Evolutionary conservation across 2,888 invertebrate species (phyloP), one percentile per base, ranked within the genome.

Genomic region (Callinectes sapidus): DNA sequence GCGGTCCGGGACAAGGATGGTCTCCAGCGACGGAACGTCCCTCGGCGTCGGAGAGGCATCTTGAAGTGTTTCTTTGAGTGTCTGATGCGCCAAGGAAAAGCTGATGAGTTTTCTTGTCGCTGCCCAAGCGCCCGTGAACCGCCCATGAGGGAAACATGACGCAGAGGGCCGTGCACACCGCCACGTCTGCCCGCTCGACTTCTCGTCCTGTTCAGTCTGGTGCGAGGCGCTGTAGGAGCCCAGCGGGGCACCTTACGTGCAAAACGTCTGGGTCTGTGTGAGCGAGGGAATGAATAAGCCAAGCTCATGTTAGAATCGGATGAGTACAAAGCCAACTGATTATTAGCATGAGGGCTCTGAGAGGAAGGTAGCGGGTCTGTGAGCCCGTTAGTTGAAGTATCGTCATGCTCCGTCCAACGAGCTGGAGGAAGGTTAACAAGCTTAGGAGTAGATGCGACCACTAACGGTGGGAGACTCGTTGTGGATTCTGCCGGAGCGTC

Each of bases 341-440:
- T 32, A n/a, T 81, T 81, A 81, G 81, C 18, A 18, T 81, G 35
- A 81, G 35, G 81, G 35, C 13, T 35, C 35, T 81, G 14, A 35
- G 35, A 81, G 81, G 81, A 35, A 81, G 81, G 35, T 16, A 28
- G 18, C 2, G 35, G 32, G 16, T 35, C 13, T 35, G 81, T 14
- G 81, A 35, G 81, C 16, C 81, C 81, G 18, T 81, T 81, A 81
- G 35, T 81, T 32, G 81, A 81, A 35, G 81, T 35, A 35, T 35
- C 35, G 32, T 81, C 81, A 81, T 81, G 81, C 81, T 81, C 35
- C 35, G 32, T 35, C 16, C 35, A 14, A n/a, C 81, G 81, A 35
- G 81, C 35, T 35, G 32, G 35, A 35, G 81, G 81, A 81, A 35
- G 81, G 81, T 35, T 81, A 81, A 81, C 81, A 81, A 35, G 81